These are phyloP conservation scores for Actinostola sp. DNA, from an alignment of 92 coral and sea anemone genomes.

Conservation along the genomic window DNA sequence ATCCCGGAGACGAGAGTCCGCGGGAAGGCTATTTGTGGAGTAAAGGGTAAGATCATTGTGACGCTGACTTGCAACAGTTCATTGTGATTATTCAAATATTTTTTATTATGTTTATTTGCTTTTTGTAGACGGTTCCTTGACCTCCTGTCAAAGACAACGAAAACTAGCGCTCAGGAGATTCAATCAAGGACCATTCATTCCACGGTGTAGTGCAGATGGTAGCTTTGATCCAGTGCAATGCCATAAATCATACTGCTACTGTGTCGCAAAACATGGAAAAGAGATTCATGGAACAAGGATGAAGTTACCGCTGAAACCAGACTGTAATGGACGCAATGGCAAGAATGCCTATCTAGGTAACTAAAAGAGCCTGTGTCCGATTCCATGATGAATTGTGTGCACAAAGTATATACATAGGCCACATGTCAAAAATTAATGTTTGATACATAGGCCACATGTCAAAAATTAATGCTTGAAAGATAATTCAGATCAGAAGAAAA, in stretches of 20 bases:
- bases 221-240: slow-evolving; percentile 84
- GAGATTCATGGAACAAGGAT: slow-evolving; percentile 76
- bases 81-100: too few relatives aligned
- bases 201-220: slow-evolving; percentile 78
- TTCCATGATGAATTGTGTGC: too few relatives aligned
- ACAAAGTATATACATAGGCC: too few relatives aligned
- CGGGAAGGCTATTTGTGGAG: slow-evolving; percentile 63
- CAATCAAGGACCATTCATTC: slow-evolving; percentile 68
- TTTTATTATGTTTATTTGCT: neutral
- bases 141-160: slow-evolving; percentile 70
- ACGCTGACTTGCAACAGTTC: neutral
- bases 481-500: too few relatives aligned
- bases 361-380: too few relatives aligned
- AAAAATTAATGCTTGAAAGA: too few relatives aligned
- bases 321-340: slow-evolving; percentile 43
- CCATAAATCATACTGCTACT: slow-evolving; percentile 77
- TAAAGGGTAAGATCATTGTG: slow-evolving; percentile 37
- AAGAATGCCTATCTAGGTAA: slow-evolving; percentile 29
- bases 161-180: slow-evolving; percentile 49
- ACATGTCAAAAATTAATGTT: too few relatives aligned
- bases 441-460: too few relatives aligned
- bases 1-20: slow-evolving; percentile 72
- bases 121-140: slow-evolving; percentile 52
- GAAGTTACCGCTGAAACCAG: slow-evolving; percentile 64
- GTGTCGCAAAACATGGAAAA: slow-evolving; percentile 80